A percentile compares a stretch with the other conserved stretches of the same genome.
Conservation (phyloP, 2,113 vertebrate genomes). For the Todiramphus saurophagus region DNA sequence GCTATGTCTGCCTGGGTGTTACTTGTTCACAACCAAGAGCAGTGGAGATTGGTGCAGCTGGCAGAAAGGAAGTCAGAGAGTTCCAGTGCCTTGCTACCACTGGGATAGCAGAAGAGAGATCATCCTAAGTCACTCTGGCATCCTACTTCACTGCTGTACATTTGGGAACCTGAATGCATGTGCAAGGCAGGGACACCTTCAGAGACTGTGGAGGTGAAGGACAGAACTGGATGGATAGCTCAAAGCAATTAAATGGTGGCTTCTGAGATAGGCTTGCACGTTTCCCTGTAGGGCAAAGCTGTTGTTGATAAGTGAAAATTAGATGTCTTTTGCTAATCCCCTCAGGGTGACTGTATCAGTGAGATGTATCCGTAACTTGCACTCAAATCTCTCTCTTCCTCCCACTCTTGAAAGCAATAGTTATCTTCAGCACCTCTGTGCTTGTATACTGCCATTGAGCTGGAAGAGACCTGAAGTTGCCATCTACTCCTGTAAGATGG, state of each 20-base stretch:
- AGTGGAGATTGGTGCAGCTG: background rate
- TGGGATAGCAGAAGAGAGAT: background rate
- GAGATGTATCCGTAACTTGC: background rate
- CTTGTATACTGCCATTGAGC: background rate
- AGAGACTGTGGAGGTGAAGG: background rate
- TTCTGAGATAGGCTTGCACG: background rate
- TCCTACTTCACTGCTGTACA: background rate
- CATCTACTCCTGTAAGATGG: background rate
- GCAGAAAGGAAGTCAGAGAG: background rate
- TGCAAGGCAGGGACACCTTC: background rate
- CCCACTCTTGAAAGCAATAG: background rate
- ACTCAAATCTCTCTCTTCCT: background rate
- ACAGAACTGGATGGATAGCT: background rate
- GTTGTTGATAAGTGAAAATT: slow-evolving; percentile 51
- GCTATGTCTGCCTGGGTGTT: background rate
- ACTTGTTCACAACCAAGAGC: background rate
- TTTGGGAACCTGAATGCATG: background rate
- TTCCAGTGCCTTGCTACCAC: background rate
- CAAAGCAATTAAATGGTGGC: background rate
- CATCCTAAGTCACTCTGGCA: background rate
- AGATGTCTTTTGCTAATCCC: slow-evolving; percentile 26
- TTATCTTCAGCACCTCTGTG: background rate
- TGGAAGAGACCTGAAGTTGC: background rate
- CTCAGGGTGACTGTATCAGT: background rate
- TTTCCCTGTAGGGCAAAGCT: slow-evolving; percentile 9